These are phyloP conservation scores for Solenopsis fugax DNA, from an alignment of 1,140 invertebrate species.

Conservation along the genomic window DNA sequence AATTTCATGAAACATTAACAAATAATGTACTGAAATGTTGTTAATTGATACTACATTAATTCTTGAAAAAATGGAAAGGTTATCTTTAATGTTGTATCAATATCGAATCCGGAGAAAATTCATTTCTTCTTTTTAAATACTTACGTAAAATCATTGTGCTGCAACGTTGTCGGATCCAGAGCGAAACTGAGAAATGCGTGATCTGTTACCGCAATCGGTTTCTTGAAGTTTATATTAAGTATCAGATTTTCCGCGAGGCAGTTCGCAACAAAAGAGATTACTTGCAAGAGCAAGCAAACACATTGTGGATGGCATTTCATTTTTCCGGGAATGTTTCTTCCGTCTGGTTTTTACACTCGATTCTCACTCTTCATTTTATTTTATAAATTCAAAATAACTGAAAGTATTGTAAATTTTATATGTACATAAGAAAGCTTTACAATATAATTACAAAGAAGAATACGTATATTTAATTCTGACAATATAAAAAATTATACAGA, in stretches of 20 bases:
- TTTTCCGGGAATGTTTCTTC: not conserved
- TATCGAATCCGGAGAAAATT: not conserved
- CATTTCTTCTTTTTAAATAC: slow-evolving; percentile 65
- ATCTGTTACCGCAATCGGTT: slow-evolving; percentile 86
- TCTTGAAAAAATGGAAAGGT: not conserved
- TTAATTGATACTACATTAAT: not conserved
- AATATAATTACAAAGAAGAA: not conserved
- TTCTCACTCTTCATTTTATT: slow-evolving; percentile 5
- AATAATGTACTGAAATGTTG: not conserved
- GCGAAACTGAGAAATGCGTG: slow-evolving; percentile 89
- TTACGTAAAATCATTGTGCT: slow-evolving; percentile 85
- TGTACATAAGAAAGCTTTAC: not conserved
- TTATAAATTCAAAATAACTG: not conserved
- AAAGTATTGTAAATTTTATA: not conserved
- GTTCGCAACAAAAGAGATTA: not conserved
- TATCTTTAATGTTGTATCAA: not conserved
- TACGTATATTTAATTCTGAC: not conserved
- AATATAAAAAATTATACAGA: not conserved
- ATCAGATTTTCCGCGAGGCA: slow-evolving; percentile 73
- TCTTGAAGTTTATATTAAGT: slow-evolving; percentile 82
- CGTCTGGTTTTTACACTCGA: not conserved
- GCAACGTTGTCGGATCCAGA: slow-evolving; percentile 87
- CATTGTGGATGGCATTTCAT: slow-evolving; percentile 38
- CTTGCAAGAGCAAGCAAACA: slow-evolving; percentile 1
- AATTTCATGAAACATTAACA: not conserved